Conservation (phyloP, 2,888 invertebrate genomes). For the Platycheirus rosarum region DNA sequence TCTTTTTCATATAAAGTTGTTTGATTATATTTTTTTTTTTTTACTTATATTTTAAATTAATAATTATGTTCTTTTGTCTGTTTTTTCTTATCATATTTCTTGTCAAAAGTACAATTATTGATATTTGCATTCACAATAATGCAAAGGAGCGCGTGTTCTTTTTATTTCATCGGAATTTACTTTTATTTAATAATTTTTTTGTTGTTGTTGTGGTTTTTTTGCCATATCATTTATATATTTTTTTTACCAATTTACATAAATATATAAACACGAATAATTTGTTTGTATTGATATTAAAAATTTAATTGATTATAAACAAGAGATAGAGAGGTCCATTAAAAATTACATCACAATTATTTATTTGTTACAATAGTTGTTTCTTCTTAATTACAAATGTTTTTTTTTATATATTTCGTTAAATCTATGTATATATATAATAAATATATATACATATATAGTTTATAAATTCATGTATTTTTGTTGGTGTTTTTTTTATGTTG, state of each 20-base stretch:
- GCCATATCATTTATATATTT: slow-evolving; percentile 38
- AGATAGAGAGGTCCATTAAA: slow-evolving; percentile 75
- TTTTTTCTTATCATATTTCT: slow-evolving; percentile 38
- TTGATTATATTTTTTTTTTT: slow-evolving; percentile 64
- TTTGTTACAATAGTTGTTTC: slow-evolving; percentile 74
- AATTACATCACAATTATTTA: slow-evolving; percentile 75
- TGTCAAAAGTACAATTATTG: slow-evolving; percentile 73
- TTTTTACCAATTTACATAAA: slow-evolving; percentile 64
- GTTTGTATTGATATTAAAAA: slow-evolving; percentile 71
- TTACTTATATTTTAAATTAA: slow-evolving; percentile 50
- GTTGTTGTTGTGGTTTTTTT: slow-evolving; percentile 37
- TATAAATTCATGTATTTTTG: slow-evolving; percentile 67
- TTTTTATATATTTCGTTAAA: slow-evolving; percentile 34
- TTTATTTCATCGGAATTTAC: slow-evolving; percentile 67
- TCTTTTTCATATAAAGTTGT: slow-evolving; percentile 68
- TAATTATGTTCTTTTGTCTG: slow-evolving; percentile 58
- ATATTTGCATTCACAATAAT: slow-evolving; percentile 75
- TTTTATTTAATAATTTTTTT: slow-evolving; percentile 39
- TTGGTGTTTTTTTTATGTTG: slow-evolving; percentile 39
- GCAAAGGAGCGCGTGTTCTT: slow-evolving; percentile 74
- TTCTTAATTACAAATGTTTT: slow-evolving; percentile 55
- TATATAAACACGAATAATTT: slow-evolving; percentile 69
- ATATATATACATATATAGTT: slow-evolving; percentile 24
- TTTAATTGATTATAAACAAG: slow-evolving; percentile 74
- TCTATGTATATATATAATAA: slow-evolving; percentile 53